Evolutionary conservation across 2,888 invertebrate species (phyloP).

Genomic region (Tridacna crocea): DNA sequence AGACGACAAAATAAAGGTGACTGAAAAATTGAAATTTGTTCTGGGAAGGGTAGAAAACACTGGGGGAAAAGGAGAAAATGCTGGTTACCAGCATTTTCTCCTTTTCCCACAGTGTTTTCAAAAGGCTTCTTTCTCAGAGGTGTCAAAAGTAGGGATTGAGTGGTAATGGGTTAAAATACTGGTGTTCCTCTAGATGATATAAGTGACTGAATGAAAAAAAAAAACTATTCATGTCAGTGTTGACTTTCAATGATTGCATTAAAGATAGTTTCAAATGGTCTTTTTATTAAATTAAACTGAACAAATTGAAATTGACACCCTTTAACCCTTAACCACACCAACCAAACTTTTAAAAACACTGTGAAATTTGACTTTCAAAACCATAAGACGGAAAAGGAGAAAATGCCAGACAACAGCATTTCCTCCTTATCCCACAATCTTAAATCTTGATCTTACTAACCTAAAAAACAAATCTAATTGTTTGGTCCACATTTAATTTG

Average conservation of each 20-base stretch:
- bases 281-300: constrained; percentile 5
- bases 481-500: no score
- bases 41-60: no score
- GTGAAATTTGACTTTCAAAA: neutral
- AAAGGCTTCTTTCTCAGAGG: no score
- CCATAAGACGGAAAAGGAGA: neutral
- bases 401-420: neutral
- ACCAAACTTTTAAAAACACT: neutral
- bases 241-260: neutral
- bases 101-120: no score
- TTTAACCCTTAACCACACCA: no score
- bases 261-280: constrained; percentile 1
- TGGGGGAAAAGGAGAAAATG: no score
- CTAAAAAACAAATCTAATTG: no score
- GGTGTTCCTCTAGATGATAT: neutral
- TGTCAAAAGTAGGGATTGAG: no score
- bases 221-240: neutral
- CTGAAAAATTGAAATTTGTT: no score
- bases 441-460: no score
- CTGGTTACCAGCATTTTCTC: no score
- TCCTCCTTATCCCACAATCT: neutral
- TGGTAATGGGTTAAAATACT: neutral
- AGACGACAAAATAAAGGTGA: no score
- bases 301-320: constrained; percentile 12
- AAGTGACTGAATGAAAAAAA: neutral